Conservation (phyloP, 2,888 invertebrate species). For the Parnassius apollo region DNA sequence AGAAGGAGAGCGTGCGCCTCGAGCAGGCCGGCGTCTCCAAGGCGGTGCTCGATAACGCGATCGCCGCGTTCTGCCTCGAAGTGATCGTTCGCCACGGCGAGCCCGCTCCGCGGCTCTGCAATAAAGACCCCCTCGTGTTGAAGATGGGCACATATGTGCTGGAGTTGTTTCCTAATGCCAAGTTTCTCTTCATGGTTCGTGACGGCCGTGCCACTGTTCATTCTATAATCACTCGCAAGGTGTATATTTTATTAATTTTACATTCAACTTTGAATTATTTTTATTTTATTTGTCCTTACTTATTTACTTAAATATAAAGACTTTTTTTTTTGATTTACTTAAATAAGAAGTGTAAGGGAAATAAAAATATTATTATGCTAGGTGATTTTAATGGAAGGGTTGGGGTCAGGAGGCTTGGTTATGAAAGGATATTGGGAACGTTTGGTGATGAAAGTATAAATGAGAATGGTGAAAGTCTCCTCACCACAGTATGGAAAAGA, state of each 20-base stretch:
- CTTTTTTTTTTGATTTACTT: no score
- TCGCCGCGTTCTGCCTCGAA: slow-evolving; percentile 97
- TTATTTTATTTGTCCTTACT: slow-evolving; percentile 1
- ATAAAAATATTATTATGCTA: no score
- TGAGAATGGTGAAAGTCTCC: no score
- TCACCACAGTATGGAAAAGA: no score
- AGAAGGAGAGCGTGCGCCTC: slow-evolving; percentile 93
- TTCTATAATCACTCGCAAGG: slow-evolving; percentile 98
- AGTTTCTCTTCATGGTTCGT: slow-evolving; percentile 98
- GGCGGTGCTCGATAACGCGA: slow-evolving; percentile 95
- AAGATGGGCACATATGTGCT: slow-evolving; percentile 97
- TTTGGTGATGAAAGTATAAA: no score
- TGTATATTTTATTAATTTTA: slow-evolving; percentile 45
- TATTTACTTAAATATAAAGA: no score
- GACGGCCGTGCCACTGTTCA: slow-evolving; percentile 99
- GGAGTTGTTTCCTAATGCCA: slow-evolving; percentile 97
- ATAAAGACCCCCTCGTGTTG: slow-evolving; percentile 98
- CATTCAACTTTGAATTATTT: background rate
- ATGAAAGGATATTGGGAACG: no score
- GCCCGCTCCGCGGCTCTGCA: slow-evolving; percentile 96
- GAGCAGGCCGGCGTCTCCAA: slow-evolving; percentile 97
- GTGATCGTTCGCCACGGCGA: slow-evolving; percentile 98
- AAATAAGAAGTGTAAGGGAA: no score
- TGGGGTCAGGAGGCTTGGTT: no score
- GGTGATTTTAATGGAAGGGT: no score